Conservation (phyloP, 2,797 vertebrate species). For the Linurgus olivaceus region DNA sequence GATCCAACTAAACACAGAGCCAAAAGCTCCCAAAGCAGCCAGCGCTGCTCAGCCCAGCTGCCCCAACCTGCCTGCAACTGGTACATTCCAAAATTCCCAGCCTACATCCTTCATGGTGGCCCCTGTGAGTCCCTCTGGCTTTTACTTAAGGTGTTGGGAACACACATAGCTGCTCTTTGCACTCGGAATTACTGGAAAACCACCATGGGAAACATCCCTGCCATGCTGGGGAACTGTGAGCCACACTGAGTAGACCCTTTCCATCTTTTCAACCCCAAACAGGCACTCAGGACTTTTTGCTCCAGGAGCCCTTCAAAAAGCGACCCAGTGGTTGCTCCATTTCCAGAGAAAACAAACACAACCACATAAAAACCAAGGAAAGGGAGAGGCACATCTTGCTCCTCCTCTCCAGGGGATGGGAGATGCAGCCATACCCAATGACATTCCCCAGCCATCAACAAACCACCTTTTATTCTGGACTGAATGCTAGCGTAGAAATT, state of each 20-base stretch:
- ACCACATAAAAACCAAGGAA: not conserved
- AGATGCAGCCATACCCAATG: accelerated
- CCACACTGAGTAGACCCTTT: not conserved
- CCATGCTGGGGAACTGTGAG: accelerated
- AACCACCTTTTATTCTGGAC: not conserved
- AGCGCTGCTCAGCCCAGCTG: not conserved
- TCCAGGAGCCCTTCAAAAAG: not conserved
- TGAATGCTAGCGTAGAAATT: accelerated
- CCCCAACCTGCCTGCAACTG: not conserved
- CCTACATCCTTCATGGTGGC: accelerated
- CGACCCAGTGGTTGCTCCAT: not conserved
- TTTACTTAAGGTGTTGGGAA: not conserved
- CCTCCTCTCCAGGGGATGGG: not conserved
- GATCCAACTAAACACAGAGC: not conserved
- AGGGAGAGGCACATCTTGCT: not conserved
- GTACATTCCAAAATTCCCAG: not conserved
- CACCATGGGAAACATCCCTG: not conserved
- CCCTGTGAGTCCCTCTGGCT: not conserved
- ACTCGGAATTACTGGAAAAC: not conserved
- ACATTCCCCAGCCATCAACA: not conserved
- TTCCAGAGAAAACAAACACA: not conserved
- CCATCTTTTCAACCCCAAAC: not conserved
- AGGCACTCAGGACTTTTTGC: accelerated
- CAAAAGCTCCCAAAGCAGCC: not conserved
- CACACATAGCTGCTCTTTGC: accelerated